Conservation (phyloP, 1,140 invertebrate species). For the Augochlora pura region DNA sequence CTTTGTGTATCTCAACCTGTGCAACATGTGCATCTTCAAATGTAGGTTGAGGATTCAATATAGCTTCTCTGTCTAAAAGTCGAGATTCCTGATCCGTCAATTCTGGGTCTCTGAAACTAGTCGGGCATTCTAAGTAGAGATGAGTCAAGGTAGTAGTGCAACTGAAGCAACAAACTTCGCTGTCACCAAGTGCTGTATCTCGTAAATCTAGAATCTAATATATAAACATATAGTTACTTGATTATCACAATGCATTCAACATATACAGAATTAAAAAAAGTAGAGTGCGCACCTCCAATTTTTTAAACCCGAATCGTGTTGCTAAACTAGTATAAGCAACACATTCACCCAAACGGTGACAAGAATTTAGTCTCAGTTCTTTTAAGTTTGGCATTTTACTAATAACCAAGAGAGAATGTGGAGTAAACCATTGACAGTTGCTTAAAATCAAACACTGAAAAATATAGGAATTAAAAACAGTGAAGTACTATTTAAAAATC, state of each 20-base stretch:
- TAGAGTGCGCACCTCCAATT: conserved; percentile 80
- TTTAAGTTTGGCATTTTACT: conserved; percentile 85
- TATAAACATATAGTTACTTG: conserved; percentile 7
- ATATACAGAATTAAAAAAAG: background rate
- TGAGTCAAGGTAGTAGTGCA: conserved; percentile 82
- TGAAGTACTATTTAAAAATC: background rate
- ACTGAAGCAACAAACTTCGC: conserved; percentile 85
- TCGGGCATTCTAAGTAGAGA: conserved; percentile 82
- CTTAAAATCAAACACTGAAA: conserved; percentile 84
- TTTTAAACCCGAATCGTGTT: conserved; percentile 86
- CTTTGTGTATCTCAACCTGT: conserved; percentile 53
- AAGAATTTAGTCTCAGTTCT: conserved; percentile 83
- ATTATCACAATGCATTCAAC: background rate
- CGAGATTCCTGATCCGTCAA: conserved; percentile 48
- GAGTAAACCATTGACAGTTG: conserved; percentile 86
- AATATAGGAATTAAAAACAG: conserved; percentile 1
- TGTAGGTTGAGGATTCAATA: conserved; percentile 49
- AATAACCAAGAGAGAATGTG: conserved; percentile 85
- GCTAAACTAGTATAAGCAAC: conserved; percentile 88
- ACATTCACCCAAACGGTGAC: conserved; percentile 84
- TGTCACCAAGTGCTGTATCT: conserved; percentile 84
- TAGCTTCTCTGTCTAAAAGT: conserved; percentile 34
- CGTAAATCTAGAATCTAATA: conserved; percentile 83
- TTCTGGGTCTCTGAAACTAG: conserved; percentile 55
- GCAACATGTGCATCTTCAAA: conserved; percentile 70